Percentiles rank a stretch among this genome's conserved stretches.
phyloP scores from a whole-genome alignment of 2,797 vertebrate genomes.

The Mus spretus region DNA sequence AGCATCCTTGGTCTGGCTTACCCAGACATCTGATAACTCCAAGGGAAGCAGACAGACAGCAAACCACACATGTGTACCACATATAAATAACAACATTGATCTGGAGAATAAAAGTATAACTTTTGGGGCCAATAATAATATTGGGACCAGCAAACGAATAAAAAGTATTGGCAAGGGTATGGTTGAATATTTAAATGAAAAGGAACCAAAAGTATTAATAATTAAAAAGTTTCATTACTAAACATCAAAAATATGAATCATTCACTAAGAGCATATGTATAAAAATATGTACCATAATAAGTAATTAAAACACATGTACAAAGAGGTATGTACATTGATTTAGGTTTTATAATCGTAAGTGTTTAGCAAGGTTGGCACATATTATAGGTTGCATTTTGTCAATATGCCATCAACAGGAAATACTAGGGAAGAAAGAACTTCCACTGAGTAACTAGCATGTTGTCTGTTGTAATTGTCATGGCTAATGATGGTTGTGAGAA shows the following conservation, averaged over 20 bases:
- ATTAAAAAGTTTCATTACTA: not conserved
- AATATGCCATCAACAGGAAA: too few relatives aligned
- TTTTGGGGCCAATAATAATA: not conserved
- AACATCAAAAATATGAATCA: not conserved
- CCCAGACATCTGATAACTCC: too few relatives aligned
- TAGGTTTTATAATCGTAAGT: not conserved
- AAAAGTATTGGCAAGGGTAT: not conserved
- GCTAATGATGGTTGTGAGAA: not conserved
- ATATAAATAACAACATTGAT: not conserved
- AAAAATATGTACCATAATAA: not conserved
- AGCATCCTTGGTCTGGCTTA: not conserved
- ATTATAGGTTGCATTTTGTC: too few relatives aligned
- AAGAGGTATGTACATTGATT: too few relatives aligned
- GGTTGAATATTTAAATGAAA: not conserved
- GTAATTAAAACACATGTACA: not conserved
- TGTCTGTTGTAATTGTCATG: not conserved
- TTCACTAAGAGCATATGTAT: not conserved
- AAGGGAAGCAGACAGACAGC: not conserved
- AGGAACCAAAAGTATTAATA: not conserved
- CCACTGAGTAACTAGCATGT: not conserved
- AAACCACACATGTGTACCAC: not conserved
- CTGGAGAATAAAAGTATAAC: not conserved
- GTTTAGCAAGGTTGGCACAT: not conserved
- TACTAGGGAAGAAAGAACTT: not conserved
- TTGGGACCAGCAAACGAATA: not conserved